phyloP scores from a whole-genome alignment of 2,113 vertebrate species.

The Triplophysa siluroides region DNA sequence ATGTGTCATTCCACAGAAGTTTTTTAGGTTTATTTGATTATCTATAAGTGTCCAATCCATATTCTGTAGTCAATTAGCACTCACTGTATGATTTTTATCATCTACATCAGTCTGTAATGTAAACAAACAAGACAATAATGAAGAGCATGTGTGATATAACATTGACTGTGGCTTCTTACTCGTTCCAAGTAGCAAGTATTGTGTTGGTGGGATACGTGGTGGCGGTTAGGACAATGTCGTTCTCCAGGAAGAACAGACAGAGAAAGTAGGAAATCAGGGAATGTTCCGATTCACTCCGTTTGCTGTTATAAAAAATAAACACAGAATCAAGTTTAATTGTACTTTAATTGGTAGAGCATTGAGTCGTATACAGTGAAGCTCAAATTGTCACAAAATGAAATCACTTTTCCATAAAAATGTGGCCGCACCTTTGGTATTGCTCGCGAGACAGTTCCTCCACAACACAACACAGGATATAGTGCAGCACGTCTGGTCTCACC shows the following conservation, averaged over 20 bases:
- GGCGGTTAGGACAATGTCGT: not conserved
- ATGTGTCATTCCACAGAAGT: not conserved
- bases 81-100: too few relatives aligned
- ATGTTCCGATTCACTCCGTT: slow-evolving; percentile 20
- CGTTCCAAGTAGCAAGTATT: slow-evolving; percentile 45
- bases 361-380: too few relatives aligned
- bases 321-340: not conserved
- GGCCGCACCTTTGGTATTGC: not conserved
- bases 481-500: not conserved
- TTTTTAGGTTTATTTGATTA: too few relatives aligned
- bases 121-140: too few relatives aligned
- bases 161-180: slow-evolving; percentile 40
- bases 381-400: too few relatives aligned
- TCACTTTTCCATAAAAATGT: not conserved
- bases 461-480: slow-evolving; percentile 22
- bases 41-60: too few relatives aligned
- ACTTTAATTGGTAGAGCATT: too few relatives aligned
- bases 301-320: not conserved
- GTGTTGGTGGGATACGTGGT: not conserved
- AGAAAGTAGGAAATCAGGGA: slow-evolving; percentile 43
- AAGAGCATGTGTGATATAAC: not conserved
- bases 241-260: slow-evolving; percentile 49
- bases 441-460: slow-evolving; percentile 41
- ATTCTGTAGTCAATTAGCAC: too few relatives aligned
- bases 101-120: too few relatives aligned